phyloP scores from a whole-genome alignment of 2,888 invertebrate species.

The Andrena hattorfiana region DNA sequence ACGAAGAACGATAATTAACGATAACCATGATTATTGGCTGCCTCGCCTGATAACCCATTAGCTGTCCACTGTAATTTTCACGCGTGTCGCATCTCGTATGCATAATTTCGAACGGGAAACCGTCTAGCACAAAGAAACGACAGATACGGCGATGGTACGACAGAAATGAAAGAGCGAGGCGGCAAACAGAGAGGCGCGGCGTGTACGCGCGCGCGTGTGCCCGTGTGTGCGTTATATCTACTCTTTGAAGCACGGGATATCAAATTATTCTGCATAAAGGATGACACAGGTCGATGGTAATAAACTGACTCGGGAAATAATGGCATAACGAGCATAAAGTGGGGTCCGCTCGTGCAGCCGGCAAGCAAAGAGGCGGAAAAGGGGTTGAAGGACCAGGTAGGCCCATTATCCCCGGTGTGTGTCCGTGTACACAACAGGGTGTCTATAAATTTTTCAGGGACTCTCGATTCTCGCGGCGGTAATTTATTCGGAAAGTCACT shows the following conservation, averaged over 20 bases:
- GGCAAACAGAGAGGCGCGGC: constrained; percentile 9
- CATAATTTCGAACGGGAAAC: constrained; percentile 26
- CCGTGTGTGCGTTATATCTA: constrained; percentile 46
- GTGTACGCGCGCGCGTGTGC: neutral
- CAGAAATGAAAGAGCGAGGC: constrained; percentile 41
- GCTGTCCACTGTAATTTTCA: constrained; percentile 4
- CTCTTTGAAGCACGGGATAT: constrained; percentile 69
- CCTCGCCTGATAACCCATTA: neutral
- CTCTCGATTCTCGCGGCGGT: constrained; percentile 68
- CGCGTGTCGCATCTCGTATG: neutral
- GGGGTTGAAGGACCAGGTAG: constrained; percentile 78
- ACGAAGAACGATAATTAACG: neutral
- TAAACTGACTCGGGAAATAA: constrained; percentile 75
- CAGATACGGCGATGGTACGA: constrained; percentile 15
- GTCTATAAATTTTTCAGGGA: constrained; percentile 74
- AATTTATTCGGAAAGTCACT: constrained; percentile 80
- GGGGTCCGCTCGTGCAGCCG: constrained; percentile 73
- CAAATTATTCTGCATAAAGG: constrained; percentile 74
- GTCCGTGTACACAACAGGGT: constrained; percentile 73
- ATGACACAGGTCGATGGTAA: constrained; percentile 75
- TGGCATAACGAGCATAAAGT: constrained; percentile 74
- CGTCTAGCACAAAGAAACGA: constrained; percentile 10
- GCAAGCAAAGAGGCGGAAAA: constrained; percentile 70
- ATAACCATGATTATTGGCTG: constrained; percentile 4
- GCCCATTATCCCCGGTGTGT: constrained; percentile 75